A percentile compares a stretch with the other conserved stretches of the same genome.
These are phyloP conservation scores for Paramuricea clavata DNA, from an alignment of 92 coral and sea anemone species.

Conservation along the genomic window DNA sequence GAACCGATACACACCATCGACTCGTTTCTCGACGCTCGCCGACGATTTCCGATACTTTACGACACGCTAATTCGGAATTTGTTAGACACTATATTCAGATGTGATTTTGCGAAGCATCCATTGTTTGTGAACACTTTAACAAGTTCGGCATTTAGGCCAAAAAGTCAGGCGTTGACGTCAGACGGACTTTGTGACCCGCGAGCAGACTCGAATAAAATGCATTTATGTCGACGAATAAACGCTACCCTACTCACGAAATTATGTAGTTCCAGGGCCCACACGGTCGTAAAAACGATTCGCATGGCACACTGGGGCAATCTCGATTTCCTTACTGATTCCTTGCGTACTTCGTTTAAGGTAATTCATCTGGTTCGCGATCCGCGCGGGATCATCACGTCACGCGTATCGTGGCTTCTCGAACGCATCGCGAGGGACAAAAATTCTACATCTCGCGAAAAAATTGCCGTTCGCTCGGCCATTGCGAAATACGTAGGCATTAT, in stretches of 20 bases:
- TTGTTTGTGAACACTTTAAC: constrained; percentile 34
- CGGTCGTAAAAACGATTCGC: constrained; percentile 52
- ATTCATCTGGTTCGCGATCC: constrained; percentile 51
- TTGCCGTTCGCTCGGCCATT: background rate
- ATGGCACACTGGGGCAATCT: constrained; percentile 41
- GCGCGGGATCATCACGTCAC: constrained; percentile 52
- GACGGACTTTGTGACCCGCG: constrained; percentile 8
- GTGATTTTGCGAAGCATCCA: constrained; percentile 27
- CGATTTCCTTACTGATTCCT: constrained; percentile 5
- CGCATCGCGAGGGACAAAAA: background rate
- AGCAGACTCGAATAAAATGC: constrained; percentile 23
- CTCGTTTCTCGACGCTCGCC: constrained; percentile 18
- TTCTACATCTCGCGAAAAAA: background rate
- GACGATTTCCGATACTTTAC: constrained; percentile 38
- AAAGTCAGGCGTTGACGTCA: constrained; percentile 24
- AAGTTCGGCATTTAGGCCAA: constrained; percentile 27
- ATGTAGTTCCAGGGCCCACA: constrained; percentile 38
- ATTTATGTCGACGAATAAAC: constrained; percentile 41
- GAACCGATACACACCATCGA: constrained; percentile 36
- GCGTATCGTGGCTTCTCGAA: constrained; percentile 35
- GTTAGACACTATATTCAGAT: constrained; percentile 28
- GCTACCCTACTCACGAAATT: constrained; percentile 1
- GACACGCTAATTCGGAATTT: constrained; percentile 31
- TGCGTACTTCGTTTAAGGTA: background rate
- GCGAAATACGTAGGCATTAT: constrained; percentile 3